Evolutionary conservation across 2,797 vertebrate species (phyloP).

Genomic region (Bradypodion pumilum): DNA sequence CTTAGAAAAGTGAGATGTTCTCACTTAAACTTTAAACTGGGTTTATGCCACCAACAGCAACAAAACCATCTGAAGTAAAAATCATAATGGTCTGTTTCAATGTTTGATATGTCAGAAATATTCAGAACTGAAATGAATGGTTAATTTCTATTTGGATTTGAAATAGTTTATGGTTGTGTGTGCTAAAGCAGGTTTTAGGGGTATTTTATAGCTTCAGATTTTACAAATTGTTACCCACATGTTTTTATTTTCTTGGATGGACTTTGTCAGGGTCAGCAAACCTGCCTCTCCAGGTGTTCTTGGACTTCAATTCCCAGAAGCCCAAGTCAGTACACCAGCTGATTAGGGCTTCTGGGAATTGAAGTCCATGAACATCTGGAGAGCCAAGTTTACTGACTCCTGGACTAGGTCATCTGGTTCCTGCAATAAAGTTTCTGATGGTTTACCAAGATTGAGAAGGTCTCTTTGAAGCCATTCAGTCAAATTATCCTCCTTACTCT

Average conservation of each 20-base stretch:
- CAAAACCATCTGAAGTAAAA: not conserved
- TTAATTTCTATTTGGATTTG: not conserved
- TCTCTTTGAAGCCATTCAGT: too few species aligned
- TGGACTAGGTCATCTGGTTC: not conserved
- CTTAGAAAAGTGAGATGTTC: not conserved
- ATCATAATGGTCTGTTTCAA: not conserved
- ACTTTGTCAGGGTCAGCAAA: too few species aligned
- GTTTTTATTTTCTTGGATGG: not conserved
- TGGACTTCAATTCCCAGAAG: too few species aligned
- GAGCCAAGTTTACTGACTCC: too few species aligned
- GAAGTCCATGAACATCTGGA: too few species aligned
- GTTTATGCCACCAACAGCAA: not conserved
- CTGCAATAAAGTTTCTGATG: not conserved
- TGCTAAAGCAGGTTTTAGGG: not conserved
- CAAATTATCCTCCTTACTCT: too few species aligned
- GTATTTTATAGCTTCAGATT: not conserved
- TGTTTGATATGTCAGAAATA: slow-evolving; percentile 9
- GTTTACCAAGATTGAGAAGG: too few species aligned
- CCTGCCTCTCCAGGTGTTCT: too few species aligned
- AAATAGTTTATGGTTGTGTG: not conserved
- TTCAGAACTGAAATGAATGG: slow-evolving; percentile 13
- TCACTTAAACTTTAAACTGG: slow-evolving; percentile 3
- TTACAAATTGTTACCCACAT: not conserved
- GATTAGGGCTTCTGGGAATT: too few species aligned
- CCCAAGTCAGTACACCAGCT: too few species aligned